A percentile compares a stretch with the other conserved stretches of the same genome.
phyloP scores from a whole-genome alignment of 2,888 invertebrate genomes.

The Troilus luridus region DNA sequence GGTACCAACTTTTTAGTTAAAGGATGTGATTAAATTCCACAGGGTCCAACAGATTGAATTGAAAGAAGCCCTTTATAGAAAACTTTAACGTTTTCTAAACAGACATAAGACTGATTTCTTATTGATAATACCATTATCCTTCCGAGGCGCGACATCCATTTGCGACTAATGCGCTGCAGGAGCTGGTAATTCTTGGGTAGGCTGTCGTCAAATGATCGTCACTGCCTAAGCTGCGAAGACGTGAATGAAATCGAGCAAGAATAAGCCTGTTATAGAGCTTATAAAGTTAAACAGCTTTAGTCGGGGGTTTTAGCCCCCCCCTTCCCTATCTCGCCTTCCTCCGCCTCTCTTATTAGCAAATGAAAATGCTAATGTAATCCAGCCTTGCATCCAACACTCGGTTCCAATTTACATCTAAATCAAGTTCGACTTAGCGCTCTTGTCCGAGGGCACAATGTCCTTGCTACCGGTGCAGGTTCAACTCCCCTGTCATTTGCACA shows the following conservation, averaged over 20 bases:
- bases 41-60: no score
- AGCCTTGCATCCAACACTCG: conserved; percentile 47
- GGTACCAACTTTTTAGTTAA: no score
- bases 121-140: background rate
- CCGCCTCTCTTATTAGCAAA: conserved; percentile 58
- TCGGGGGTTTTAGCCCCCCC: background rate
- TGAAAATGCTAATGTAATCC: conserved; percentile 63
- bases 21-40: no score
- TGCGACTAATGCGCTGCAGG: background rate
- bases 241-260: conserved; percentile 41
- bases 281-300: conserved; percentile 50
- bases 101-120: background rate
- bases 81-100: background rate
- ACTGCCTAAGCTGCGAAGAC: conserved; percentile 30
- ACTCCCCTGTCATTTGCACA: conserved; percentile 23
- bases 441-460: conserved; percentile 21
- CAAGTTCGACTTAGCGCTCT: conserved; percentile 41
- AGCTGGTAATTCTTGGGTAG: conserved; percentile 13
- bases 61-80: background rate
- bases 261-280: conserved; percentile 46
- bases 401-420: conserved; percentile 49
- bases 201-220: conserved; percentile 41
- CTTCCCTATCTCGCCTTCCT: background rate
- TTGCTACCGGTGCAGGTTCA: background rate
- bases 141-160: background rate